Conservation (phyloP, 1,140 invertebrate genomes). For the Tenebrio molitor region DNA sequence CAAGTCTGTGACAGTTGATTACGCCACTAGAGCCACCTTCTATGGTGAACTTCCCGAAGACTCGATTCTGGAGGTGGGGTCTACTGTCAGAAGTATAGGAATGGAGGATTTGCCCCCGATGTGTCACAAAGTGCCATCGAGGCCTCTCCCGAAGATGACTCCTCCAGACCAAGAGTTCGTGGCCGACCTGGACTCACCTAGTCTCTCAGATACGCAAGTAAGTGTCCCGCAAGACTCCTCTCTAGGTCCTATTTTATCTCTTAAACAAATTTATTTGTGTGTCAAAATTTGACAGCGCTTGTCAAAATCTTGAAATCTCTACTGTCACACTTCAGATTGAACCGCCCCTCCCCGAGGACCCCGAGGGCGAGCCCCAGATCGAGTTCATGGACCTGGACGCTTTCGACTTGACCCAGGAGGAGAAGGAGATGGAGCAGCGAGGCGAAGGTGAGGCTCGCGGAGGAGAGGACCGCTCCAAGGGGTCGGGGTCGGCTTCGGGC, state of each 20-base stretch:
- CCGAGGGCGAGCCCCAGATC: constrained; percentile 65
- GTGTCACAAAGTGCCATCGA: constrained; percentile 62
- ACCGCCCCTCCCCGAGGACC: constrained; percentile 67
- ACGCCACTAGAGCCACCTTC: constrained; percentile 56
- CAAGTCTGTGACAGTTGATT: constrained; percentile 60
- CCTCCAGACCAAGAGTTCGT: constrained; percentile 54
- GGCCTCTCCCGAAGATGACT: constrained; percentile 56
- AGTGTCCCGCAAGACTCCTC: constrained; percentile 2
- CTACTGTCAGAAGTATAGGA: constrained; percentile 67
- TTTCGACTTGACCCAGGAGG: constrained; percentile 67
- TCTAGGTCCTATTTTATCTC: too few species aligned
- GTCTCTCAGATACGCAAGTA: constrained; percentile 64
- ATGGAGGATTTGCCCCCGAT: constrained; percentile 68
- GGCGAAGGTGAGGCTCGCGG: constrained; percentile 64
- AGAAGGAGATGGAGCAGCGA: constrained; percentile 64
- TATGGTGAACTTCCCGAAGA: constrained; percentile 51
- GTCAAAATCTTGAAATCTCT: too few species aligned
- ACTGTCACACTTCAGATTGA: constrained; percentile 68
- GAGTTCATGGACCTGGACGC: constrained; percentile 60
- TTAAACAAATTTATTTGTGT: too few species aligned
- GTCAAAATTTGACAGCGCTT: too few species aligned
- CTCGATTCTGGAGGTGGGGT: constrained; percentile 68
- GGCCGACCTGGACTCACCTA: constrained; percentile 63
- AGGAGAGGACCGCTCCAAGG: constrained; percentile 63
- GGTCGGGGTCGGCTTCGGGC: constrained; percentile 60